Evolutionary conservation across 2,113 vertebrate genomes (phyloP).

Genomic region (Eudyptes chrysolophus): DNA sequence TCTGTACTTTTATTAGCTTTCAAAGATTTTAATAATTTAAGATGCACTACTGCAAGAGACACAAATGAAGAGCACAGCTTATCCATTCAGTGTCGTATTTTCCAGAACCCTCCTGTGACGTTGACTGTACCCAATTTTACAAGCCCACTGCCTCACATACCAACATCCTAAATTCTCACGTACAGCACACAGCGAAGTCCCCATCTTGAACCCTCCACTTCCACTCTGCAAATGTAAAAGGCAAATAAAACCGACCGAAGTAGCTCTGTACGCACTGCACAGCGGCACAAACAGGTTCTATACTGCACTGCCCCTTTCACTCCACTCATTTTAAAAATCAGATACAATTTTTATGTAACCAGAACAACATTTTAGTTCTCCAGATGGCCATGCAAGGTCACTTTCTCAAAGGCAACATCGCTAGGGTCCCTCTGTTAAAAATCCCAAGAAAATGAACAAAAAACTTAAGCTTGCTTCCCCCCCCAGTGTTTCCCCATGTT

Average conservation of each 20-base stretch:
- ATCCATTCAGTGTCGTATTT: neutral
- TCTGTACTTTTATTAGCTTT: neutral
- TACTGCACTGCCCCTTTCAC: neutral
- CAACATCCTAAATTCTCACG: neutral
- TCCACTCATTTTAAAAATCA: neutral
- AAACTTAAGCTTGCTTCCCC: neutral
- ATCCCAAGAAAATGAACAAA: neutral
- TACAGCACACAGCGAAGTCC: neutral
- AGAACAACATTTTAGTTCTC: neutral
- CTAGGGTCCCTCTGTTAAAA: neutral
- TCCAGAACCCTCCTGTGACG: neutral
- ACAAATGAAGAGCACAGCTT: neutral
- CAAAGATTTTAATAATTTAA: neutral
- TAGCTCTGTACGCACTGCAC: neutral
- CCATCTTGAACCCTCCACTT: neutral
- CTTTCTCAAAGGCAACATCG: neutral
- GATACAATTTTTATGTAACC: neutral
- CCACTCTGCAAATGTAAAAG: neutral
- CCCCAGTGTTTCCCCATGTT: neutral
- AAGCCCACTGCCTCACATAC: neutral
- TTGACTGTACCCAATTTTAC: neutral
- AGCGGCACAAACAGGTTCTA: neutral
- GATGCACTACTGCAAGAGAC: neutral
- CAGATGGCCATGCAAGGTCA: neutral
- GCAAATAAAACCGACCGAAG: fast-evolving